phyloP scores from a whole-genome alignment of 2,113 vertebrate species.

The Python bivittatus region DNA sequence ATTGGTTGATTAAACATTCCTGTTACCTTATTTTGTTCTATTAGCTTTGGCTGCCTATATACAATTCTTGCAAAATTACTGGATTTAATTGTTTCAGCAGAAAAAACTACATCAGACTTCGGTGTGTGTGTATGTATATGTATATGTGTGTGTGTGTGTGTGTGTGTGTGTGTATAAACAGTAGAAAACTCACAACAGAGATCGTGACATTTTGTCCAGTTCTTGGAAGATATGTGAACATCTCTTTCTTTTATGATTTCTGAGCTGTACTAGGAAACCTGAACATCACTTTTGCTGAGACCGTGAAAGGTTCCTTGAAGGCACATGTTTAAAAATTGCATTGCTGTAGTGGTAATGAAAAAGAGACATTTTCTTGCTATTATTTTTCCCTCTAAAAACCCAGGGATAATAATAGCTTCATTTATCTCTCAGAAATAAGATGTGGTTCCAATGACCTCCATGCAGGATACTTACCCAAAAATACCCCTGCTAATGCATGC shows the following conservation, averaged over 20 bases:
- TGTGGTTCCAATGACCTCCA: not conserved
- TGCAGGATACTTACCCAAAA: not conserved
- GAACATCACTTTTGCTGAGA: not conserved
- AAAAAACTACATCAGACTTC: too few relatives aligned
- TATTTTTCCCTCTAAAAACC: not conserved
- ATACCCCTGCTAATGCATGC: not conserved
- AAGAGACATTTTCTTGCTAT: not conserved
- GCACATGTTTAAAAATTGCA: not conserved
- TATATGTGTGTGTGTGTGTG: too few relatives aligned
- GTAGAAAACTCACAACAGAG: too few relatives aligned
- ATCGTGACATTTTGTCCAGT: too few relatives aligned
- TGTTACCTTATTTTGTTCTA: not conserved
- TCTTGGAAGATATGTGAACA: too few relatives aligned
- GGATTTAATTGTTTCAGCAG: too few relatives aligned
- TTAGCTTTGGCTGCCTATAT: not conserved
- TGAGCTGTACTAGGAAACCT: not conserved
- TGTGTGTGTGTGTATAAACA: too few relatives aligned
- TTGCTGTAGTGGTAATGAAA: not conserved
- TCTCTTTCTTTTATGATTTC: not conserved
- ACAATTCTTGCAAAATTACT: not conserved
- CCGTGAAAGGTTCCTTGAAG: slow-evolving; percentile 22
- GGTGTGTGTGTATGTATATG: not conserved
- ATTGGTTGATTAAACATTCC: not conserved
- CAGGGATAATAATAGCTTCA: slow-evolving; percentile 4
- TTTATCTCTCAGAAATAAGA: not conserved